Evolutionary conservation across 2,888 invertebrate genomes (phyloP).

Genomic region (Eledone cirrhosa): DNA sequence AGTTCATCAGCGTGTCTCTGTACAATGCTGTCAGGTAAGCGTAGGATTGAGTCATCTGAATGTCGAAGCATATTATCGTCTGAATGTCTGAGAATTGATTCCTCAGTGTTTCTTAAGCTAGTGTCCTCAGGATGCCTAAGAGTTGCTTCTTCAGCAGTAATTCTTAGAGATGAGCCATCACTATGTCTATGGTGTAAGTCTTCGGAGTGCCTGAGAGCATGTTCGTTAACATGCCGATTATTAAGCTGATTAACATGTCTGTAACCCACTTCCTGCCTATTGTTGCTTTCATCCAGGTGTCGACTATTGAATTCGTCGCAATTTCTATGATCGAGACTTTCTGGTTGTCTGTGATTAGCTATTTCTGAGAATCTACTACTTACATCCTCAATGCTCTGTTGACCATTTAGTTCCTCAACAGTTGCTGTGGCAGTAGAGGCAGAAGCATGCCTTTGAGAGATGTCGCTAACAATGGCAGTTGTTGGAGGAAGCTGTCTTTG

Average conservation of each 20-base stretch:
- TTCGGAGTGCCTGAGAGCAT: constrained; percentile 17
- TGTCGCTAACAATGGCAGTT: constrained; percentile 20
- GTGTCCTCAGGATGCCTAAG: constrained; percentile 17
- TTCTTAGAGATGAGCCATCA: constrained; percentile 11
- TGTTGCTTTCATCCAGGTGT: constrained; percentile 19
- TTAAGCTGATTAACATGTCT: constrained; percentile 20
- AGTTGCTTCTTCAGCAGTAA: constrained; percentile 6
- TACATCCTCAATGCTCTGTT: constrained; percentile 24
- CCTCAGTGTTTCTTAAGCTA: constrained; percentile 14
- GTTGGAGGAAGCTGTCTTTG: constrained; percentile 15
- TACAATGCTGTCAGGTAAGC: constrained; percentile 16
- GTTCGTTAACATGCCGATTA: constrained; percentile 20
- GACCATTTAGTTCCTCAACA: constrained; percentile 17
- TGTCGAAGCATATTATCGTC: constrained; percentile 18
- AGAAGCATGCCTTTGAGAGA: constrained; percentile 22
- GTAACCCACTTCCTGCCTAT: constrained; percentile 20
- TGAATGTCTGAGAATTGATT: constrained; percentile 19
- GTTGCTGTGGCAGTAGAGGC: background rate
- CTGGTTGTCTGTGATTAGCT: constrained; percentile 25
- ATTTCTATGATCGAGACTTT: constrained; percentile 16
- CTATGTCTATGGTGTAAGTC: constrained; percentile 19
- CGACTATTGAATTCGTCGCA: constrained; percentile 14
- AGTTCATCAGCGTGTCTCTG: constrained; percentile 23
- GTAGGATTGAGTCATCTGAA: constrained; percentile 26
- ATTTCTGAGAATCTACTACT: constrained; percentile 21